phyloP scores from a whole-genome alignment of 1,140 invertebrate species.

The Eubasilissa regina region DNA sequence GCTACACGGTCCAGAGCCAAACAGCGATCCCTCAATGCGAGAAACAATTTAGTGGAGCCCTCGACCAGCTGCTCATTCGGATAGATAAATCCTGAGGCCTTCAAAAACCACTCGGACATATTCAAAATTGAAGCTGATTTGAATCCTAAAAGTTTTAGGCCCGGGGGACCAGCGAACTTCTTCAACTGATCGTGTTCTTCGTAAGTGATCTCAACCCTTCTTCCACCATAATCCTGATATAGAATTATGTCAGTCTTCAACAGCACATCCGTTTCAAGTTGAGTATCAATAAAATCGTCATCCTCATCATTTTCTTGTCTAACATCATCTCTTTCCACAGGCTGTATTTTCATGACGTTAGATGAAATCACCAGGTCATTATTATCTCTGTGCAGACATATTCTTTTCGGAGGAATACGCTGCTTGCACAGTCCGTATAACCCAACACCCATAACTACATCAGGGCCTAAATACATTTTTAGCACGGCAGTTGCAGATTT shows the following conservation, averaged over 20 bases:
- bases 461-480: constrained; percentile 49
- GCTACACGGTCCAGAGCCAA: constrained; percentile 39
- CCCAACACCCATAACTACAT: constrained; percentile 49
- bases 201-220: constrained; percentile 45
- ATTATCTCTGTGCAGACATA: constrained; percentile 41
- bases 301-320: background rate
- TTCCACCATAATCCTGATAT: constrained; percentile 46
- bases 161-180: constrained; percentile 52
- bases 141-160: constrained; percentile 53
- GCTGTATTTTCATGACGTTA: background rate
- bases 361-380: constrained; percentile 46
- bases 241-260: constrained; percentile 44
- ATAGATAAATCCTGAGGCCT: constrained; percentile 51
- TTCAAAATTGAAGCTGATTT: constrained; percentile 42
- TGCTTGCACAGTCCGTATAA: constrained; percentile 52
- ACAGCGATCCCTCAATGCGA: constrained; percentile 53
- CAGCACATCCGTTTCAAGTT: constrained; percentile 13
- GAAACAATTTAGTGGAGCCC: constrained; percentile 53
- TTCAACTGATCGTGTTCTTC: constrained; percentile 50
- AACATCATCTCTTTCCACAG: background rate
- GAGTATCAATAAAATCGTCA: background rate
- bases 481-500: constrained; percentile 46
- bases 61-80: constrained; percentile 51
- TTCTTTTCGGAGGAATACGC: constrained; percentile 40
- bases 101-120: constrained; percentile 50